These are phyloP conservation scores for Poecilia latipinna DNA, from an alignment of 2,113 vertebrate species.

Conservation along the genomic window DNA sequence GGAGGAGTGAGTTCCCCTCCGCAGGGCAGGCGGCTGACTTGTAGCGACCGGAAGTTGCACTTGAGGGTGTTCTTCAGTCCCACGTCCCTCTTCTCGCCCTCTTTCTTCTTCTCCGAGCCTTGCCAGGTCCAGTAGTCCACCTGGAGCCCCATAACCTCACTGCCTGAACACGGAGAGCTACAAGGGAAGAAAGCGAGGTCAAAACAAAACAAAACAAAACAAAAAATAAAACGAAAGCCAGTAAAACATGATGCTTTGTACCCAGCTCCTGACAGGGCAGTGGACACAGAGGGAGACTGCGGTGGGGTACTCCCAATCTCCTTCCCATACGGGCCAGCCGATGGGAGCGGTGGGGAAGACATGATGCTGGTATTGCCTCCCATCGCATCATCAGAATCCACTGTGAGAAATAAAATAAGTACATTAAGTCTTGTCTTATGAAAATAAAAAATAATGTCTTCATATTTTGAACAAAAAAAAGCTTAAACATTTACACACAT, in stretches of 20 bases:
- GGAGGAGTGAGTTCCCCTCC: constrained; percentile 87
- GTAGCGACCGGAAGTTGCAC: constrained; percentile 93
- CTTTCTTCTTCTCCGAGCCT: constrained; percentile 84
- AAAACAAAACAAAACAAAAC: background rate
- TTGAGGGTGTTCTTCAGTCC: constrained; percentile 90
- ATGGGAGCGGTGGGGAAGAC: constrained; percentile 79
- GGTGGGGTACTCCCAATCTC: constrained; percentile 88
- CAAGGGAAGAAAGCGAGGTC: background rate
- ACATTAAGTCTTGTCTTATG: no score
- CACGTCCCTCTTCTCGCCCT: constrained; percentile 83
- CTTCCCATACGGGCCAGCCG: constrained; percentile 80
- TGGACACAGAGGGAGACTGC: constrained; percentile 89
- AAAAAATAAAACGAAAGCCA: background rate
- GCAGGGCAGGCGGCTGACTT: constrained; percentile 87
- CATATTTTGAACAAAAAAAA: background rate
- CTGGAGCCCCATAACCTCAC: constrained; percentile 93
- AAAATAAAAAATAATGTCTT: background rate
- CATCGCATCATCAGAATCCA: constrained; percentile 90
- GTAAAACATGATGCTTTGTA: constrained; percentile 27
- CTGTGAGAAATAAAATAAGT: constrained; percentile 56
- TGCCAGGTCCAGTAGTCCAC: constrained; percentile 93
- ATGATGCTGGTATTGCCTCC: constrained; percentile 83
- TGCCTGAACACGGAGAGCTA: constrained; percentile 80
- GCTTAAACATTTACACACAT: background rate
- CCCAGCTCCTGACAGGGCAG: constrained; percentile 84